These are phyloP conservation scores for Lithosia quadra DNA, from an alignment of 2,888 invertebrate species.

Conservation along the genomic window DNA sequence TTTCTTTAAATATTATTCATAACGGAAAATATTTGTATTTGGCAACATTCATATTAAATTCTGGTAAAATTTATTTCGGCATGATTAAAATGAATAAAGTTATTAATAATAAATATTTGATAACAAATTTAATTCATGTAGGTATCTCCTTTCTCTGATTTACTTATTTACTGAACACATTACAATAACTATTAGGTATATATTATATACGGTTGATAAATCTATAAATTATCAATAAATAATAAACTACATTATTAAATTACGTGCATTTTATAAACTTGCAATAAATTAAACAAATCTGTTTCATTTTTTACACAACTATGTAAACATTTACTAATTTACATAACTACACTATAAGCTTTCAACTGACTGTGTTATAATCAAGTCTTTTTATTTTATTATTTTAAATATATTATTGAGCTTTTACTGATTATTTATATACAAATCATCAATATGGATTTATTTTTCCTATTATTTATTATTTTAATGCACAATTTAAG, in stretches of 20 bases:
- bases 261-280: constrained; percentile 72
- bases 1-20: constrained; percentile 30
- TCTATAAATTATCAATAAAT: constrained; percentile 64
- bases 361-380: constrained; percentile 72
- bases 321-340: constrained; percentile 73
- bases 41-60: constrained; percentile 50
- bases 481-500: constrained; percentile 85
- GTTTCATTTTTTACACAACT: constrained; percentile 54
- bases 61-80: constrained; percentile 42
- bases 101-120: constrained; percentile 12
- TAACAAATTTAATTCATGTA: constrained; percentile 26
- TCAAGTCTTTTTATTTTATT: constrained; percentile 82
- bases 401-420: constrained; percentile 79
- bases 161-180: constrained; percentile 79
- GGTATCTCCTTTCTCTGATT: constrained; percentile 32
- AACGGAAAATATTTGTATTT: constrained; percentile 44
- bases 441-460: constrained; percentile 68
- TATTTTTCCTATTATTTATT: constrained; percentile 72
- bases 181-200: constrained; percentile 61
- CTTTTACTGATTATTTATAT: constrained; percentile 81
- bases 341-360: constrained; percentile 80
- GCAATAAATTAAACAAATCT: constrained; percentile 54
- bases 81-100: constrained; percentile 30
- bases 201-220: constrained; percentile 64
- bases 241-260: constrained; percentile 56